Conservation (phyloP, 2,113 vertebrate genomes). For the Formicarius rufipectus region DNA sequence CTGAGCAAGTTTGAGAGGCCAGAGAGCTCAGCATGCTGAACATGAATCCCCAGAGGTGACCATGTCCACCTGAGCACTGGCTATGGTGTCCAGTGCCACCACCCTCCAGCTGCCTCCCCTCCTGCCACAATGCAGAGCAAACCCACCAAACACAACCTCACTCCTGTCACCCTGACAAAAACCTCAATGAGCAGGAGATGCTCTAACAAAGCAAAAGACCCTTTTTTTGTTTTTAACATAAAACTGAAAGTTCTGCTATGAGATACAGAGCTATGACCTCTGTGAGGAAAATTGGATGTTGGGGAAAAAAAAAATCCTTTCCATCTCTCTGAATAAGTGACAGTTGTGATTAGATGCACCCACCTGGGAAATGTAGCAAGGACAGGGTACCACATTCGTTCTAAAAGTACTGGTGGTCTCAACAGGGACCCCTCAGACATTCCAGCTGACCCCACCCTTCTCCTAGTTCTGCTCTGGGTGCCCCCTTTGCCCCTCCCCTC, state of each 20-base stretch:
- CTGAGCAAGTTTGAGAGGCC: background rate
- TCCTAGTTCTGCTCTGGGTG: background rate
- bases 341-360: background rate
- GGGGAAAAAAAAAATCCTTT: background rate
- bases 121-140: background rate
- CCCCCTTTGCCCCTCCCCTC: background rate
- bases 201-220: background rate
- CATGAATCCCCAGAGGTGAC: background rate
- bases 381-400: rapidly evolving
- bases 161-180: rapidly evolving
- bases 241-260: background rate
- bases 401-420: background rate
- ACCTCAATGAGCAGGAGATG: background rate
- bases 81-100: rapidly evolving
- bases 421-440: background rate
- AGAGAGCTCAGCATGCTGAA: background rate
- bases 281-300: background rate
- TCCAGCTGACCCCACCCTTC: rapidly evolving
- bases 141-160: rapidly evolving
- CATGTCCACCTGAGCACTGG: rapidly evolving
- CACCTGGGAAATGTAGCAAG: background rate
- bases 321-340: background rate
- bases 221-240: background rate
- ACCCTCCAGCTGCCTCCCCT: rapidly evolving
- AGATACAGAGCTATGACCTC: background rate